Percentiles rank a stretch among this genome's conserved stretches.
Evolutionary conservation across 2,797 vertebrate species (phyloP).

Genomic region (Chiloscyllium punctatum): DNA sequence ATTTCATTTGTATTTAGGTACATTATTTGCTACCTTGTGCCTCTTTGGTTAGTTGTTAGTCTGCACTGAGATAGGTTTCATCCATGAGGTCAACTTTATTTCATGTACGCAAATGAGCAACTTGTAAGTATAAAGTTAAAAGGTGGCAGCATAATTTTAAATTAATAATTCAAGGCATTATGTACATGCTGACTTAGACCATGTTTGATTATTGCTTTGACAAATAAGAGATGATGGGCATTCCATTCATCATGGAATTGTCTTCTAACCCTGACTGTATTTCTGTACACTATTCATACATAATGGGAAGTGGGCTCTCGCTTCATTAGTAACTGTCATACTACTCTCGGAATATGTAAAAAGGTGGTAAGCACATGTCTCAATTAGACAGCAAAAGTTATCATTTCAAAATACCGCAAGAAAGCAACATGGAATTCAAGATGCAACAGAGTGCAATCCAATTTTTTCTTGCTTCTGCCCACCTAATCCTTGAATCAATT

Average conservation of each 20-base stretch:
- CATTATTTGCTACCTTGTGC: neutral
- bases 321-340: neutral
- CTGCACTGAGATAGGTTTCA: neutral
- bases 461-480: neutral
- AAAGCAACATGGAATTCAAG: neutral
- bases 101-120: neutral
- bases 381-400: neutral
- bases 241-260: neutral
- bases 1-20: neutral
- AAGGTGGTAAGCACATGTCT: neutral
- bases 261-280: neutral
- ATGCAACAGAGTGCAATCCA: neutral
- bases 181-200: neutral
- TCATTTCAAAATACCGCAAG: neutral
- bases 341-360: neutral
- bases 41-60: neutral
- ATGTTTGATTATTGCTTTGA: neutral
- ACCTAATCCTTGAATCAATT: neutral
- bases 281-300: neutral
- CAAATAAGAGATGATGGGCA: neutral
- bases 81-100: neutral
- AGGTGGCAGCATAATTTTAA: neutral
- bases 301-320: neutral
- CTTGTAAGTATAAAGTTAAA: neutral
- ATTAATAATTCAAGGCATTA: neutral